These are phyloP conservation scores for Protomyctophum bolini DNA, from an alignment of 2,113 vertebrate genomes.

Conservation along the genomic window DNA sequence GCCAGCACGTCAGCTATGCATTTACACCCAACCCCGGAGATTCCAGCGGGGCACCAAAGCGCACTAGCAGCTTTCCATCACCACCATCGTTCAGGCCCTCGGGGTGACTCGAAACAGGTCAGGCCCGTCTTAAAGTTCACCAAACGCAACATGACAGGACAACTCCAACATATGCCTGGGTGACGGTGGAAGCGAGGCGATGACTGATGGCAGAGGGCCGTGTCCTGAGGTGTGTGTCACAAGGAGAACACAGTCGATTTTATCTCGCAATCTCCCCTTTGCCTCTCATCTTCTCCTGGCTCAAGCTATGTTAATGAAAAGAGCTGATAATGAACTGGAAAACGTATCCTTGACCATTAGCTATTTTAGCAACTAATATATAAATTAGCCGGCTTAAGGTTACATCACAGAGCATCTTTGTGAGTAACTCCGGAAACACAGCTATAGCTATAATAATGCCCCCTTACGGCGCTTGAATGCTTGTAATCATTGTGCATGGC, in stretches of 20 bases:
- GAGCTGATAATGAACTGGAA: neutral
- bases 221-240: constrained; percentile 45
- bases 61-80: constrained; percentile 54
- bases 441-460: neutral
- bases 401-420: neutral
- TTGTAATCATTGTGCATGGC: constrained; percentile 16
- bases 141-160: constrained; percentile 73
- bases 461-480: constrained; percentile 9
- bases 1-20: constrained; percentile 51
- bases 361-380: neutral
- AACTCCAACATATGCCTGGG: constrained; percentile 67
- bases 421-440: neutral
- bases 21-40: constrained; percentile 68
- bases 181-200: constrained; percentile 69
- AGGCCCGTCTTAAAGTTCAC: constrained; percentile 73
- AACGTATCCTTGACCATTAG: neutral
- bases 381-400: neutral
- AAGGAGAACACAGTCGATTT: constrained; percentile 29
- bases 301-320: too few relatives aligned
- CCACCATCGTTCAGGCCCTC: constrained; percentile 3
- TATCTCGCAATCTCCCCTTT: constrained; percentile 8
- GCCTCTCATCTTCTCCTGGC: neutral
- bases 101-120: constrained; percentile 68
- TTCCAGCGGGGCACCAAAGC: constrained; percentile 36
- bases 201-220: constrained; percentile 64